phyloP scores from a whole-genome alignment of 2,113 vertebrate genomes.

The Alouatta palliata region DNA sequence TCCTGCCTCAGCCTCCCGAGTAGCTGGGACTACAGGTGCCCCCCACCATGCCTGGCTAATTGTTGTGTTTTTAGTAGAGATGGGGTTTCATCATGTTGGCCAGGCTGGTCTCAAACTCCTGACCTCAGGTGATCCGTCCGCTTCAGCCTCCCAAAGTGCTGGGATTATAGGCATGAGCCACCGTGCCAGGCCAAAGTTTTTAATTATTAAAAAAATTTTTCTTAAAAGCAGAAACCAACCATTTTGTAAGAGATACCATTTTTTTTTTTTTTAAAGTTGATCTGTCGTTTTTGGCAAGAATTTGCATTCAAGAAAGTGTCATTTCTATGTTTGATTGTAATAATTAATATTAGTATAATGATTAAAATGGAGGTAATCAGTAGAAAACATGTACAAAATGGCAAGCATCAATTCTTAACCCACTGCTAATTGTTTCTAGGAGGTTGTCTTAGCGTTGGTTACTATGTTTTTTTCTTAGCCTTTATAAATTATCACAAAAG shows the following conservation, averaged over 20 bases:
- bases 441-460: slow-evolving; percentile 4
- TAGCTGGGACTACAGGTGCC: too few relatives aligned
- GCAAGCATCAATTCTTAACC: not conserved
- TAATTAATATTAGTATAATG: not conserved
- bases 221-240: not conserved
- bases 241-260: not conserved
- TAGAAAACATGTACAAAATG: not conserved
- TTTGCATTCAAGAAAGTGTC: not conserved
- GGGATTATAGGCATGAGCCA: too few relatives aligned
- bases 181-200: too few relatives aligned
- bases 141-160: too few relatives aligned
- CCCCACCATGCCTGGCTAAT: too few relatives aligned
- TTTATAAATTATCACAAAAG: not conserved
- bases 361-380: not conserved
- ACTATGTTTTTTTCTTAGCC: not conserved
- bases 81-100: too few relatives aligned
- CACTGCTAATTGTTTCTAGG: not conserved
- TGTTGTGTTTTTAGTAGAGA: too few relatives aligned
- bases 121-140: too few relatives aligned
- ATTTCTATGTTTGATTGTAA: not conserved
- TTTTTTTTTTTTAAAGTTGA: not conserved
- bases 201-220: not conserved
- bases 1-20: too few relatives aligned
- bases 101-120: too few relatives aligned
- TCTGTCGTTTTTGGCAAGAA: not conserved